Conservation (phyloP, 2,113 vertebrate species). For the Rhinopomastus cyanomelas region DNA sequence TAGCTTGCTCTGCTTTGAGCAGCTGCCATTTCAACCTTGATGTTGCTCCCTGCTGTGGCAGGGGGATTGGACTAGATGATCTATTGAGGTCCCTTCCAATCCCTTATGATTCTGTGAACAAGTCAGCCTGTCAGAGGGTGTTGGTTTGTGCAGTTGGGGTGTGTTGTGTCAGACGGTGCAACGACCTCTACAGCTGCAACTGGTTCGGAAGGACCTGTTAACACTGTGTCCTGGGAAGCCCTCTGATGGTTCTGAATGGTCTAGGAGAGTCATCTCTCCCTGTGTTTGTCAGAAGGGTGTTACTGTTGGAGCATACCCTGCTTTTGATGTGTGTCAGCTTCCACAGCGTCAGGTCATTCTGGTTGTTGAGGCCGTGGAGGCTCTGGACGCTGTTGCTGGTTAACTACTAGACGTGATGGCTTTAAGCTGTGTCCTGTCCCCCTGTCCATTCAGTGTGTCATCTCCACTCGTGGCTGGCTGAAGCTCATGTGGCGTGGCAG, state of each 20-base stretch:
- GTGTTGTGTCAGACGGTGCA: background rate
- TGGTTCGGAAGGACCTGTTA: background rate
- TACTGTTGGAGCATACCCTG: background rate
- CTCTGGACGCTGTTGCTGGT: background rate
- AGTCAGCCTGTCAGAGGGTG: background rate
- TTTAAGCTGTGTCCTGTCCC: background rate
- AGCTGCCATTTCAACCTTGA: background rate
- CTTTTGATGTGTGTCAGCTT: background rate
- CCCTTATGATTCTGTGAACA: no score
- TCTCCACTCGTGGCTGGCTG: background rate
- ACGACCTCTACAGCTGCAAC: background rate
- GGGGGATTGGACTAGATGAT: no score
- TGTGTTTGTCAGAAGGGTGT: background rate
- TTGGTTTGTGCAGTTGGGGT: background rate
- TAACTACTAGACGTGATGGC: background rate
- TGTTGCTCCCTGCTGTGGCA: no score
- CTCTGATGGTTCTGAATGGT: background rate
- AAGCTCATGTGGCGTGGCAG: background rate
- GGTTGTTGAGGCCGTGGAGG: background rate
- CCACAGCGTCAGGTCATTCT: background rate
- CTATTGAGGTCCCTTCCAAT: no score
- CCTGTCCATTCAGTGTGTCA: background rate
- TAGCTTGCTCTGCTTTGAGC: background rate
- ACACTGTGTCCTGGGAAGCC: background rate
- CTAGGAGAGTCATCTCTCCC: background rate